A percentile compares a stretch with the other conserved stretches of the same genome.
Evolutionary conservation across 2,113 vertebrate species (phyloP).

Genomic region (Chelonoidis abingdonii): DNA sequence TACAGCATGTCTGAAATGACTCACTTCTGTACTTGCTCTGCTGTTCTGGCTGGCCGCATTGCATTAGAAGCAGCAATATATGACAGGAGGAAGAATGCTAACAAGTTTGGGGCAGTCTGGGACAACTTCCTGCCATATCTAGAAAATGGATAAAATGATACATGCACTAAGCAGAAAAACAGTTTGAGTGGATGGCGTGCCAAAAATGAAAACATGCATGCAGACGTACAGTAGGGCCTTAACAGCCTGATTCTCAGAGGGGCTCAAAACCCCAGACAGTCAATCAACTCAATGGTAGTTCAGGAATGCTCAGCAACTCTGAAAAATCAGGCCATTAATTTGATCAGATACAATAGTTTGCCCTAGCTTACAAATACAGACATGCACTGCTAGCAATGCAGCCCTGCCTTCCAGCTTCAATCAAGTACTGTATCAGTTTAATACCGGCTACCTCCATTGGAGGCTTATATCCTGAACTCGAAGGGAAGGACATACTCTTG

Average conservation of each 20-base stretch:
- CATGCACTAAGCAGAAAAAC: background rate
- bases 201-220: background rate
- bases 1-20: background rate
- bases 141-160: background rate
- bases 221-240: background rate
- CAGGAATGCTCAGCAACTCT: background rate
- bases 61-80: background rate
- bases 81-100: background rate
- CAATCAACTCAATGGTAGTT: background rate
- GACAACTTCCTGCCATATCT: background rate
- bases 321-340: background rate
- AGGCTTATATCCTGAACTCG: background rate
- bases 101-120: background rate
- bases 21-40: background rate
- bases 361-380: background rate
- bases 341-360: background rate
- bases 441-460: background rate
- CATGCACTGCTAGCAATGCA: background rate
- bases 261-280: background rate
- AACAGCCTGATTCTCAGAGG: too few relatives aligned
- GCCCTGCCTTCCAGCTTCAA: background rate
- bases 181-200: background rate
- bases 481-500: background rate
- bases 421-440: background rate
- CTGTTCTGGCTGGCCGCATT: background rate